phyloP scores from a whole-genome alignment of 1,140 invertebrate species.

The Rhagoletis pomonella region DNA sequence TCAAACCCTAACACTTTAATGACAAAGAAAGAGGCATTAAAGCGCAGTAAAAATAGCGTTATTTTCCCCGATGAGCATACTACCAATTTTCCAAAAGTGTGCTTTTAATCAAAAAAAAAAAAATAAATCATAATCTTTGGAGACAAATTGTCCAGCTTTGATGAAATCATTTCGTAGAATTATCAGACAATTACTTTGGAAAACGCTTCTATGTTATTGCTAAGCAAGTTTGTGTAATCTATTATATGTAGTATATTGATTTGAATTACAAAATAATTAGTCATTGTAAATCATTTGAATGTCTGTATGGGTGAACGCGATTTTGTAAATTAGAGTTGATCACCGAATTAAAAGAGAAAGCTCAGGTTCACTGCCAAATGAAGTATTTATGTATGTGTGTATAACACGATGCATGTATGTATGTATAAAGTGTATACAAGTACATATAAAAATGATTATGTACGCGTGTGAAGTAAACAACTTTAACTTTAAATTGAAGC shows the following conservation, averaged over 20 bases:
- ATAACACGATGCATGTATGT: neutral
- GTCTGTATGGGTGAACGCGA: conserved; percentile 55
- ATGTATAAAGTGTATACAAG: neutral
- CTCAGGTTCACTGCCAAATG: conserved; percentile 74
- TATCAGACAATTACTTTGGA: no score
- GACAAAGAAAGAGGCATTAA: no score
- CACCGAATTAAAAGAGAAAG: conserved; percentile 66
- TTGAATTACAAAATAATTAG: neutral
- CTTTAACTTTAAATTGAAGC: neutral
- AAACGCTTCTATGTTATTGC: neutral
- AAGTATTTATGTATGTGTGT: conserved; percentile 62
- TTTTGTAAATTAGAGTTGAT: conserved; percentile 59
- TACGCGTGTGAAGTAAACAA: neutral
- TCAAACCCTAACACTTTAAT: no score
- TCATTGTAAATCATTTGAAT: neutral
- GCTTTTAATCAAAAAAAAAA: no score
- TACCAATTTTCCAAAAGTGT: no score
- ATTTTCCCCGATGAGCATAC: no score
- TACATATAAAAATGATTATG: neutral
- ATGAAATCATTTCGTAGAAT: no score
- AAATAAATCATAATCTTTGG: no score
- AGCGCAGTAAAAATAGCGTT: no score
- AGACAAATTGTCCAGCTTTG: no score
- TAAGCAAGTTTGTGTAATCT: conserved; percentile 28
- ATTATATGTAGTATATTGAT: neutral